phyloP scores from a whole-genome alignment of 2,113 vertebrate genomes.

The Thalassoma bifasciatum region DNA sequence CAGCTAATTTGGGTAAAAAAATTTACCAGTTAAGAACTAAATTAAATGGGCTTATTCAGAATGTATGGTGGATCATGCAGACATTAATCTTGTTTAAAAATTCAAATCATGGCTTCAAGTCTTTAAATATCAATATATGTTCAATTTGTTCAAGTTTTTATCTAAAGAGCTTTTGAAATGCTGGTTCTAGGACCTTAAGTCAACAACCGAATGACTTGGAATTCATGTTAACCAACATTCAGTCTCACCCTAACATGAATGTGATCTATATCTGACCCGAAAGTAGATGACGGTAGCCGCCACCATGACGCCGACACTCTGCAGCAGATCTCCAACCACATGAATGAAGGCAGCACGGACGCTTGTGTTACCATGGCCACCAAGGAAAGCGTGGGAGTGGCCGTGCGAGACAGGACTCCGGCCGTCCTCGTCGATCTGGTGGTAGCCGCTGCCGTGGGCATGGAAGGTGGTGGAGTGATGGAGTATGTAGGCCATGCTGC shows the following conservation, averaged over 20 bases:
- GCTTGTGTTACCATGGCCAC: slow-evolving; percentile 89
- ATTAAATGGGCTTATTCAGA: too few species aligned
- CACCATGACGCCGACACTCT: slow-evolving; percentile 93
- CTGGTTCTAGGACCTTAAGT: too few species aligned
- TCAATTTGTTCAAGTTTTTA: too few species aligned
- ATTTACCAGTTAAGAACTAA: too few species aligned
- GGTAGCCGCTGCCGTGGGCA: slow-evolving; percentile 86
- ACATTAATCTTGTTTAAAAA: too few species aligned
- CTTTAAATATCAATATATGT: too few species aligned
- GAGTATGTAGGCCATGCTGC: slow-evolving; percentile 96
- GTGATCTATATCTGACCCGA: slow-evolving; percentile 85
- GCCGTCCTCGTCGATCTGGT: slow-evolving; percentile 87
- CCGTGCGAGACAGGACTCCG: slow-evolving; percentile 72
- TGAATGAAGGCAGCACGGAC: slow-evolving; percentile 95
- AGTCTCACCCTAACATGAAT: slow-evolving; percentile 40
- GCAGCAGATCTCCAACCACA: slow-evolving; percentile 95
- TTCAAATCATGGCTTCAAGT: too few species aligned
- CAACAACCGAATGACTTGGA: too few species aligned
- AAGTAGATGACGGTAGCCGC: slow-evolving; percentile 95
- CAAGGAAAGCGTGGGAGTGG: slow-evolving; percentile 69
- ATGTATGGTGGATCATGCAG: too few species aligned
- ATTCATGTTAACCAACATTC: not conserved
- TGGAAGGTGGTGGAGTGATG: slow-evolving; percentile 90
- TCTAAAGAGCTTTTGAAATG: too few species aligned
- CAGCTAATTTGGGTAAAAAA: too few species aligned